Percentiles rank a stretch among this genome's conserved stretches.
phyloP scores from a whole-genome alignment of 2,888 invertebrate species.

The Cryptus armator region DNA sequence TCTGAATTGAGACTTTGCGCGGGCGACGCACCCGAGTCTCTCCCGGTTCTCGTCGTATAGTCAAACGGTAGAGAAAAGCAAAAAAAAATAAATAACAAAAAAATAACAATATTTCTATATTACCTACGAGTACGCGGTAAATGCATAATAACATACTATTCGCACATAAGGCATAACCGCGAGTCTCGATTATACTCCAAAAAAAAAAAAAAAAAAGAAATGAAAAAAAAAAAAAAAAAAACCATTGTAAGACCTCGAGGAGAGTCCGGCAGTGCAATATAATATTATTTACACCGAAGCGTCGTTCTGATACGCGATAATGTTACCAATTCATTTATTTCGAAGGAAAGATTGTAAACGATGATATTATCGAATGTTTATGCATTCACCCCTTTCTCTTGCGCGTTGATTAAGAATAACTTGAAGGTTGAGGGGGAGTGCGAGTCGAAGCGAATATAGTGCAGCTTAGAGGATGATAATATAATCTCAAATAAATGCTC shows the following conservation, averaged over 20 bases:
- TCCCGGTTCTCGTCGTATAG: slow-evolving; percentile 52
- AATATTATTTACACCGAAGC: slow-evolving; percentile 55
- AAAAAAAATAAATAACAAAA: slow-evolving; percentile 28
- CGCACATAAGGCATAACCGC: slow-evolving; percentile 47
- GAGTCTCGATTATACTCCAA: slow-evolving; percentile 59
- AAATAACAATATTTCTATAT: slow-evolving; percentile 63
- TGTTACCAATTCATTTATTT: slow-evolving; percentile 71
- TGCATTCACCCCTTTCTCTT: slow-evolving; percentile 69
- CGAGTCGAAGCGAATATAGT: slow-evolving; percentile 8
- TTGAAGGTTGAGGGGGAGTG: background rate
- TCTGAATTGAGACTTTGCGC: slow-evolving; percentile 6
- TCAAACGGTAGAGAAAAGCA: slow-evolving; percentile 58
- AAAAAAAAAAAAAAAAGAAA: background rate
- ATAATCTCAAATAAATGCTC: slow-evolving; percentile 35
- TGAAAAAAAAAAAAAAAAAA: background rate
- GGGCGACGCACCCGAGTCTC: slow-evolving; percentile 52
- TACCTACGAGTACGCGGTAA: slow-evolving; percentile 58
- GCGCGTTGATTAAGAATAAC: slow-evolving; percentile 47
- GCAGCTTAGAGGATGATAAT: slow-evolving; percentile 28
- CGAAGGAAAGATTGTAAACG: slow-evolving; percentile 67
- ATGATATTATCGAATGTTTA: slow-evolving; percentile 75
- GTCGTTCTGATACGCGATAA: slow-evolving; percentile 60
- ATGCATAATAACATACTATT: slow-evolving; percentile 59
- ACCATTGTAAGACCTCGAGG: slow-evolving; percentile 45
- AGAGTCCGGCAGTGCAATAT: slow-evolving; percentile 64